Evolutionary conservation across 1,140 invertebrate species (phyloP).

Genomic region (Dreissena rostriformis): DNA sequence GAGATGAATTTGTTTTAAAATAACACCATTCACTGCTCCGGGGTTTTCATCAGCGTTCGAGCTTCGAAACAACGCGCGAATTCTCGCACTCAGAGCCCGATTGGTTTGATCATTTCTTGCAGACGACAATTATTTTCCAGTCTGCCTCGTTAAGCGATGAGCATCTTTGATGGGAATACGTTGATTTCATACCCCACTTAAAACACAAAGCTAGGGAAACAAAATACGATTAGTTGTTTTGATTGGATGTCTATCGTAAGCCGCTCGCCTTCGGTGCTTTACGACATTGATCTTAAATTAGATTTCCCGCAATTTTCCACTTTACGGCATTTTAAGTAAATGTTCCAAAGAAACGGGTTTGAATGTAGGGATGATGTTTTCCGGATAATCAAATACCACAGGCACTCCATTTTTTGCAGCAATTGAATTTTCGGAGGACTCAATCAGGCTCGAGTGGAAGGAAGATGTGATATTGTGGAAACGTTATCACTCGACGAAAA

Average conservation of each 20-base stretch:
- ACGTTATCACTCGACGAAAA: too few species aligned
- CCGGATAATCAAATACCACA: neutral
- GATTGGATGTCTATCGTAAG: slow-evolving; percentile 49
- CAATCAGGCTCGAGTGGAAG: too few species aligned
- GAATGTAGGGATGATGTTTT: neutral
- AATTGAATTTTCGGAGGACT: too few species aligned
- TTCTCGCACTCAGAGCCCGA: too few species aligned
- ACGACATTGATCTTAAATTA: slow-evolving; percentile 57
- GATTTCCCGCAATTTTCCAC: slow-evolving; percentile 52
- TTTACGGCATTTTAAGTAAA: slow-evolving; percentile 43
- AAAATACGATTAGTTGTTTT: slow-evolving; percentile 54
- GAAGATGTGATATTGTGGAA: too few species aligned
- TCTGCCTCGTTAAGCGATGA: slow-evolving; percentile 55
- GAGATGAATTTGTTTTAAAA: too few species aligned
- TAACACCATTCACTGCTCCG: too few species aligned
- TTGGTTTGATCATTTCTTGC: slow-evolving; percentile 48
- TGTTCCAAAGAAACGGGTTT: slow-evolving; percentile 19
- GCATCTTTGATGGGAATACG: slow-evolving; percentile 40
- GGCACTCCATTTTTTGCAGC: neutral
- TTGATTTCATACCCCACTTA: slow-evolving; percentile 55
- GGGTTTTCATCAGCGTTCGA: too few species aligned
- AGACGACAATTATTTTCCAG: slow-evolving; percentile 52
- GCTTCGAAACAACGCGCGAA: too few species aligned
- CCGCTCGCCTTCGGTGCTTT: slow-evolving; percentile 21
- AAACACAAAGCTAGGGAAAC: slow-evolving; percentile 23